These are phyloP conservation scores for Paradoxurus hermaphroditus DNA, from an alignment of 2,113 vertebrate genomes.

Conservation along the genomic window DNA sequence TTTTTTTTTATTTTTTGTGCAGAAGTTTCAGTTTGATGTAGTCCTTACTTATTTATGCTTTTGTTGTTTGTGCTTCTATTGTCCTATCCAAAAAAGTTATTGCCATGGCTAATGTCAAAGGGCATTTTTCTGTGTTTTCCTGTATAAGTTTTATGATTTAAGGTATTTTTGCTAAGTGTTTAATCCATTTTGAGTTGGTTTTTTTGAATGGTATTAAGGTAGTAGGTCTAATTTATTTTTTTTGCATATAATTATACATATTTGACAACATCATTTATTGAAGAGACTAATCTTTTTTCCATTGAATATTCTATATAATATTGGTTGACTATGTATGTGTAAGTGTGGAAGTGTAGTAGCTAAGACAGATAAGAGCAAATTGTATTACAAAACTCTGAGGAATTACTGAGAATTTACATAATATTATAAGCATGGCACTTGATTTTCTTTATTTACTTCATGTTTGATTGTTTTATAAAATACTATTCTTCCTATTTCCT, in stretches of 20 bases:
- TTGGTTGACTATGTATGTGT: not conserved
- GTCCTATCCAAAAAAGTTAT: not conserved
- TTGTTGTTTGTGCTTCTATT: not conserved
- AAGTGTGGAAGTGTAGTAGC: not conserved
- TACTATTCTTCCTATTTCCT: not conserved
- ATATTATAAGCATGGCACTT: not conserved
- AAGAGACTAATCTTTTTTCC: not conserved
- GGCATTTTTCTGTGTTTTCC: not conserved
- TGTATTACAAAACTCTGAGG: not conserved
- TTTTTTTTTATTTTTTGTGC: not conserved
- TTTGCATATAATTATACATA: not conserved
- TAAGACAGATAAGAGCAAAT: not conserved
- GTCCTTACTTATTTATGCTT: not conserved
- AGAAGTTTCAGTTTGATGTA: not conserved
- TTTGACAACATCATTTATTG: not conserved
- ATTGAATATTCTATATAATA: not conserved
- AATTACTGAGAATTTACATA: not conserved
- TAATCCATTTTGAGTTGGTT: not conserved
- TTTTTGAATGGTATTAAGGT: not conserved
- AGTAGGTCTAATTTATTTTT: not conserved
- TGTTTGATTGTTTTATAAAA: not conserved
- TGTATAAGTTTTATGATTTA: not conserved
- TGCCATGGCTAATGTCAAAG: not conserved
- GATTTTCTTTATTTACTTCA: not conserved
- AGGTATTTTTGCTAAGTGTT: not conserved